Evolutionary conservation across 2,888 invertebrate genomes (phyloP).

Genomic region (Drosophila atroscutellata): DNA sequence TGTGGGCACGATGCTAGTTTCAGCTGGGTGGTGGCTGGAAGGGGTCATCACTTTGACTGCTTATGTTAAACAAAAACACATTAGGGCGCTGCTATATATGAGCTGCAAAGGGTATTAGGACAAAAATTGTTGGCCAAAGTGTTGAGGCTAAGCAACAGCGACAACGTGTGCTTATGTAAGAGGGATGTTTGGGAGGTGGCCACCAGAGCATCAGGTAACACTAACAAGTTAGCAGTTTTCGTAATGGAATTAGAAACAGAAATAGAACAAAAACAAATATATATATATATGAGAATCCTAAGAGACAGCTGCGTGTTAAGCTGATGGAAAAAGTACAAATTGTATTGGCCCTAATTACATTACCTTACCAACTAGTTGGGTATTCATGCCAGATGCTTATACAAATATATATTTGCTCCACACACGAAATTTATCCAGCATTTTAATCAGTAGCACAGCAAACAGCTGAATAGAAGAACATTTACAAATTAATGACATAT

Average conservation of each 20-base stretch:
- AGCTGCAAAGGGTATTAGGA: slow-evolving; percentile 64
- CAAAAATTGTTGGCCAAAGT: slow-evolving; percentile 52
- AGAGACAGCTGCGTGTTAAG: slow-evolving; percentile 41
- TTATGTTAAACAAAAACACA: slow-evolving; percentile 73
- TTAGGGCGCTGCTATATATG: slow-evolving; percentile 42
- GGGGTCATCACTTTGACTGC: slow-evolving; percentile 37
- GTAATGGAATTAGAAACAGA: slow-evolving; percentile 60
- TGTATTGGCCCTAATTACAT: slow-evolving; percentile 67
- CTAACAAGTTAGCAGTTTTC: slow-evolving; percentile 50
- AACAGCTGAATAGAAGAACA: not conserved
- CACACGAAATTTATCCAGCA: not conserved
- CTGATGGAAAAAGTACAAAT: slow-evolving; percentile 63
- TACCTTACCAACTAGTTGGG: slow-evolving; percentile 44
- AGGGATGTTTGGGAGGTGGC: not conserved
- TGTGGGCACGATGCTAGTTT: not conserved
- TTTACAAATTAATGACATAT: not conserved
- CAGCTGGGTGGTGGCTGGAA: not conserved
- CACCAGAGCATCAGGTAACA: slow-evolving; percentile 36
- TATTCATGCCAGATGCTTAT: slow-evolving; percentile 41
- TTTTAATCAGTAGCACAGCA: not conserved
- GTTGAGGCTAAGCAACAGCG: slow-evolving; percentile 18
- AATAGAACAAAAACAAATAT: slow-evolving; percentile 20
- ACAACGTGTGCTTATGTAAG: slow-evolving; percentile 15
- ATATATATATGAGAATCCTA: slow-evolving; percentile 7
- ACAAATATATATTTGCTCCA: slow-evolving; percentile 16